These are phyloP conservation scores for Onychomys leucogaster DNA, from an alignment of 2,797 vertebrate genomes.

Conservation along the genomic window DNA sequence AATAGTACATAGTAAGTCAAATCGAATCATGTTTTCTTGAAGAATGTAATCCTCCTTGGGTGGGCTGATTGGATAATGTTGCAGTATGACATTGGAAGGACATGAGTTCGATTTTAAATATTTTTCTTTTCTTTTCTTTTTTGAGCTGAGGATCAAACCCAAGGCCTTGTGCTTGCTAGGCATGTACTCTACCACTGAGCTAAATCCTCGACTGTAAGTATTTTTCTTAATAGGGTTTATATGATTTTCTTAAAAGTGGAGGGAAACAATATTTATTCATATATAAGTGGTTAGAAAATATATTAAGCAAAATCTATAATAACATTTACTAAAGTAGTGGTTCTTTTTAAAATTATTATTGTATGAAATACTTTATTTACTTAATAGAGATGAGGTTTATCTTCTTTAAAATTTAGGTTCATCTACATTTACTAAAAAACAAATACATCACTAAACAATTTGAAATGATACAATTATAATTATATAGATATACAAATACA, in stretches of 20 bases:
- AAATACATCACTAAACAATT: conserved; percentile 57
- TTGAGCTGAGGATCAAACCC: no score
- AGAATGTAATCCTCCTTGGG: neutral
- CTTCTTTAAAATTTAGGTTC: neutral
- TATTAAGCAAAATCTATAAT: neutral
- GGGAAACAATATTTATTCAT: conserved; percentile 21
- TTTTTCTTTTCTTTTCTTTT: neutral
- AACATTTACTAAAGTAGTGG: neutral
- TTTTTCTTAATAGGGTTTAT: conserved; percentile 50
- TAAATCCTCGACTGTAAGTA: no score
- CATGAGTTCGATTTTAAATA: conserved; percentile 7
- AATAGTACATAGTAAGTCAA: conserved; percentile 22
- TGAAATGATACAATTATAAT: conserved; percentile 59
- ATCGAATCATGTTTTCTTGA: conserved; percentile 8
- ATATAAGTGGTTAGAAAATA: neutral
- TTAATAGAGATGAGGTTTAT: conserved; percentile 31
- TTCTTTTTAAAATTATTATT: neutral
- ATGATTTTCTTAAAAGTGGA: neutral
- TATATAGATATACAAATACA: conserved; percentile 31
- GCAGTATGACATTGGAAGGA: neutral
- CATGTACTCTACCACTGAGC: no score
- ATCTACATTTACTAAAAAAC: conserved; percentile 47
- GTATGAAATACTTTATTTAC: neutral
- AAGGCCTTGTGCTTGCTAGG: no score
- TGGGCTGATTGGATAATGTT: neutral